Base-by-base conservation (phyloP, 2,797 vertebrate genomes). In the Squalus acanthias region DNA sequence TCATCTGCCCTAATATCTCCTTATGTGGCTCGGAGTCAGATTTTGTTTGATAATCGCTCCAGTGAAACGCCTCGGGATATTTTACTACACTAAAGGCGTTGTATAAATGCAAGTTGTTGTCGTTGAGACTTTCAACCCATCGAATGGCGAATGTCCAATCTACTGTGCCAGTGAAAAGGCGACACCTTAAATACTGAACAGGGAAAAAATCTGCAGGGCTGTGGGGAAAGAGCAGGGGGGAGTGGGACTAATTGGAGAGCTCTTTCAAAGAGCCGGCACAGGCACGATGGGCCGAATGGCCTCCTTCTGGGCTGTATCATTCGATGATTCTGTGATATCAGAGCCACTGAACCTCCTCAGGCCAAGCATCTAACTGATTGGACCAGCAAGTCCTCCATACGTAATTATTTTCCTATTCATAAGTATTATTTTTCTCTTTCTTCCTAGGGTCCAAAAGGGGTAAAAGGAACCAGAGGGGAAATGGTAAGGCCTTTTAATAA, bases 391-490 rank as follows among this genome's bases (percentile, higher is more conserved):
- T 63, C 33, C 74, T 76, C 24, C 70, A 2, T 0, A 72, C 70
- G 9, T 79, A 26, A 57, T 46, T 20, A 50, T 85, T 57, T 26
- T 60, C 57, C 87, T 60, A 15, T 60, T 60, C 10, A 89, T 46
- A 4, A 9, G 20, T 92, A 1, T 65, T n/a, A 67, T 93, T 93
- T 72, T 74, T 74, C 92, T 50, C 10, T 70, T 65, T 4, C 39
- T 26, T 29, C 94, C 57, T 96, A 99, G 99, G 99, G 99, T 96
- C 97, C 96, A 0, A 98, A 98, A 97, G 99, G 99, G 96, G 98
- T 98, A 96, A 99, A 98, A 97, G 99, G 99, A 97, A 97, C 97
- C 96, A 97, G 97, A 95, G 99, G 99, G 85, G 99, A 99, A 98
- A 99, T 99, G 98, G 99, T 99, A 98, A 99, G 98, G 12, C 29